These are phyloP conservation scores for Exocentrus adspersus DNA, from an alignment of 2,888 invertebrate species.

Conservation along the genomic window DNA sequence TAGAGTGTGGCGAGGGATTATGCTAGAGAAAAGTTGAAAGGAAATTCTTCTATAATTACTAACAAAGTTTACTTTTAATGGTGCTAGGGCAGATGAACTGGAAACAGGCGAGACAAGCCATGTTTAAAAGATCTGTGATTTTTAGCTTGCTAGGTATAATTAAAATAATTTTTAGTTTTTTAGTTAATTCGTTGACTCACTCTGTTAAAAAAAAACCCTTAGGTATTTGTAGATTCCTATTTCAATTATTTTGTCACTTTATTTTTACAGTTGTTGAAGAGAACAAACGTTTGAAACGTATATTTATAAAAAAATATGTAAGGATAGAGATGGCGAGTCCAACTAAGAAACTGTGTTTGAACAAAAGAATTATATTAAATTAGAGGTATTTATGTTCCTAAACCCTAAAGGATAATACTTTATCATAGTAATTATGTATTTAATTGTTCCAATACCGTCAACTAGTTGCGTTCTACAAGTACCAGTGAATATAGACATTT, in stretches of 20 bases:
- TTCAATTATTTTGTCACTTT: constrained; percentile 8
- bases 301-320: constrained; percentile 10
- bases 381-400: constrained; percentile 16
- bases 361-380: constrained; percentile 11
- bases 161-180: constrained; percentile 36
- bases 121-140: constrained; percentile 52
- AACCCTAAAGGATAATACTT: constrained; percentile 18
- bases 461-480: background rate
- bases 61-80: constrained; percentile 26
- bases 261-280: constrained; percentile 13
- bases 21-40: constrained; percentile 3
- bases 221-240: constrained; percentile 9
- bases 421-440: background rate
- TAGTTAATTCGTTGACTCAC: constrained; percentile 22
- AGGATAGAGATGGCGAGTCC: constrained; percentile 5
- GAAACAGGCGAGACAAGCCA: constrained; percentile 43
- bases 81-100: constrained; percentile 49
- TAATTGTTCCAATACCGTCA: constrained; percentile 1
- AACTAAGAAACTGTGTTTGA: constrained; percentile 8
- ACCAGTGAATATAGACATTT: background rate
- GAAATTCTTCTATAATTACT: constrained; percentile 22
- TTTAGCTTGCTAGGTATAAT: constrained; percentile 49
- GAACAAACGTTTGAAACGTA: constrained; percentile 1
- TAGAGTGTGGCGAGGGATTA: constrained; percentile 3
- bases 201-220: constrained; percentile 18